Percentiles rank a stretch among this genome's conserved stretches.
Conservation (phyloP, 1,140 invertebrate genomes). For the Chlorops oryzae region DNA sequence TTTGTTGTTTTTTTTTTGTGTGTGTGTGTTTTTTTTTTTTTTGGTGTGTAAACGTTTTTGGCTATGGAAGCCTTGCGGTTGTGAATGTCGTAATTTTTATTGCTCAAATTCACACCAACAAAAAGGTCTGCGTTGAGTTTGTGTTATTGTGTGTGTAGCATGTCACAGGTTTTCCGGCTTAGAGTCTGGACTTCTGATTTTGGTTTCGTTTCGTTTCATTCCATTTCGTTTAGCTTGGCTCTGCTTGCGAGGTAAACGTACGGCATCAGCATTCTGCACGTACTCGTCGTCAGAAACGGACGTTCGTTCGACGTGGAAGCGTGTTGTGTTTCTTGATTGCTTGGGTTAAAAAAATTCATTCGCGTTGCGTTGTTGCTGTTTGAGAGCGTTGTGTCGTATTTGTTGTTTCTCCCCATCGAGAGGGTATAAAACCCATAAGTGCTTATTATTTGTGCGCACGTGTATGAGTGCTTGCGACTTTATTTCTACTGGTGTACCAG, state of each 20-base stretch:
- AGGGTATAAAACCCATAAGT: slow-evolving; percentile 1
- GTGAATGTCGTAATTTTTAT: not conserved
- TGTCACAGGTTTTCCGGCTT: not conserved
- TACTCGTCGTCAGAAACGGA: slow-evolving; percentile 46
- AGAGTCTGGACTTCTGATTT: not conserved
- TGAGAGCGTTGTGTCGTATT: not conserved
- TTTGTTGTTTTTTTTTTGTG: not conserved
- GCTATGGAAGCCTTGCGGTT: not conserved
- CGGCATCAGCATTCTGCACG: slow-evolving; percentile 47
- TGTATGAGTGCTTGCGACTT: slow-evolving; percentile 1
- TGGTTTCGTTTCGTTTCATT: not conserved
- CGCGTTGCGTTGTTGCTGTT: not conserved
- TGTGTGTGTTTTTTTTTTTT: not conserved
- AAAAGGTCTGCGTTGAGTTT: not conserved
- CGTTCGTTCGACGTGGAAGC: slow-evolving; percentile 28
- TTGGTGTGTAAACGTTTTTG: too few species aligned
- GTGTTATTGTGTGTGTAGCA: not conserved
- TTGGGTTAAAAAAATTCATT: too few species aligned
- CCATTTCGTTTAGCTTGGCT: slow-evolving; percentile 17
- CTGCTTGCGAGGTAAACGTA: slow-evolving; percentile 46
- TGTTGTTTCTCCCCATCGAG: not conserved
- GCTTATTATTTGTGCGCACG: not conserved
- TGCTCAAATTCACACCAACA: not conserved
- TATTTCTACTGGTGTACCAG: too few species aligned
- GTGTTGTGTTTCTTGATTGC: not conserved